Evolutionary conservation across 1,140 invertebrate species (phyloP), one percentile per base, ranked within the genome.

Genomic region (Elysia chlorotica): DNA sequence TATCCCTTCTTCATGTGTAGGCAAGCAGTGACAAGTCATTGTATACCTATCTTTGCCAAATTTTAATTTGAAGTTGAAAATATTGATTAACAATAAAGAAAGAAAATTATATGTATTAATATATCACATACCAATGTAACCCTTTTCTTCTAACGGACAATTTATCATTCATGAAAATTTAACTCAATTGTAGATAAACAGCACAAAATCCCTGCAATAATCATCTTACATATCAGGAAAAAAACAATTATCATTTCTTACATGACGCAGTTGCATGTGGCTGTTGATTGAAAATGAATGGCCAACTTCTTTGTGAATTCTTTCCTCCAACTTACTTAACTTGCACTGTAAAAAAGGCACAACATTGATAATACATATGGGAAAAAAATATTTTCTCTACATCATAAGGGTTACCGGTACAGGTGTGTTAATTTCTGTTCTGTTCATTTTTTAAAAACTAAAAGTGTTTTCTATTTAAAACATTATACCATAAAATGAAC

Each of bases 231-330:
- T n/a, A n/a, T n/a, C n/a, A 48, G 41, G n/a, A 48, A 48, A 14
- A 48, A n/a, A 48, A 48, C 41, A 48, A 48, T 48, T 48, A 14
- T 59, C 21, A 31, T 35, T 25, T 30, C 1, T 71, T 65, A 91
- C 86, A 48, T 87, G 82, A 61, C 90, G 82, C 31, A 91, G 83
- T 78, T 91, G 90, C 36, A 79, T 73, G 54, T 88, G 79, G 2
- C 90, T 91, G 65, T 86, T 89, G 2, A 91, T 81, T 68, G 87
- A 85, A 77, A 91, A 90, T 4, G 66, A 67, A 72, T 86, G 86
- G 4, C 90, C 90, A 56, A 87, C 88, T 19, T 83, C 83, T 25
- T 81, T 75, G 79, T 89, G 79, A 37, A 89, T 89, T 61, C 82
- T 81, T 23, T 81, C 78, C 78, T 91, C 89, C 35, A 89, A 78